These are phyloP conservation scores for Sylvia borin DNA, from an alignment of 2,797 vertebrate genomes.

Conservation along the genomic window DNA sequence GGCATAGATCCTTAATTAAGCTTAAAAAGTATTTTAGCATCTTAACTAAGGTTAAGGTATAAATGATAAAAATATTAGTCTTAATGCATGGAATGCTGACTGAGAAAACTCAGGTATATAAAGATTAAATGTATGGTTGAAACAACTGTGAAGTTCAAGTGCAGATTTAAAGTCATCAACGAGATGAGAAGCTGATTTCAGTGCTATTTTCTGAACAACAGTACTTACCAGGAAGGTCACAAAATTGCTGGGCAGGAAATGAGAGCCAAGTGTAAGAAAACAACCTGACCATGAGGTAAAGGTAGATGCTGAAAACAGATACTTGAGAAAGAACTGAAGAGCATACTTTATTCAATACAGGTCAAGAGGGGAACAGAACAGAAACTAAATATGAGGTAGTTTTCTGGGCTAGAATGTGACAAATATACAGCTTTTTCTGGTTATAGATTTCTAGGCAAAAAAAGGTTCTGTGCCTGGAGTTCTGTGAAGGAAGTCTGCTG, in stretches of 20 bases:
- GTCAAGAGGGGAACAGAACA: not conserved
- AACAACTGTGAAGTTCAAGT: not conserved
- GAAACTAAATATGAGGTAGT: not conserved
- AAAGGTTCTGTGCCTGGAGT: not conserved
- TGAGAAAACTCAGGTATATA: not conserved
- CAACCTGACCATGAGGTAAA: not conserved
- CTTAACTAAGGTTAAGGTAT: not conserved
- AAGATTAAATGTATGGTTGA: not conserved
- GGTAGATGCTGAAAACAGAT: not conserved
- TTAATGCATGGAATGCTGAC: not conserved
- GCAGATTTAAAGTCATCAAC: not conserved
- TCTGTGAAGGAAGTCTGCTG: not conserved
- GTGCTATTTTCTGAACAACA: not conserved
- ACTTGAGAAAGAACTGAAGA: not conserved
- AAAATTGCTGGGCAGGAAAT: not conserved
- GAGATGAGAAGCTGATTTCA: not conserved
- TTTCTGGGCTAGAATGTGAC: not conserved
- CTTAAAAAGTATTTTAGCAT: not conserved
- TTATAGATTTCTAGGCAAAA: not conserved
- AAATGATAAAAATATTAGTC: not conserved
- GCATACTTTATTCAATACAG: not conserved
- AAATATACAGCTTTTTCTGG: not conserved
- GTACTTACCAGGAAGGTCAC: not conserved
- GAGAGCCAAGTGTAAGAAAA: not conserved
- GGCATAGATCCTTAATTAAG: not conserved